Base-by-base conservation (phyloP, 1,140 invertebrate genomes). In the Apocrypta bakeri region DNA sequence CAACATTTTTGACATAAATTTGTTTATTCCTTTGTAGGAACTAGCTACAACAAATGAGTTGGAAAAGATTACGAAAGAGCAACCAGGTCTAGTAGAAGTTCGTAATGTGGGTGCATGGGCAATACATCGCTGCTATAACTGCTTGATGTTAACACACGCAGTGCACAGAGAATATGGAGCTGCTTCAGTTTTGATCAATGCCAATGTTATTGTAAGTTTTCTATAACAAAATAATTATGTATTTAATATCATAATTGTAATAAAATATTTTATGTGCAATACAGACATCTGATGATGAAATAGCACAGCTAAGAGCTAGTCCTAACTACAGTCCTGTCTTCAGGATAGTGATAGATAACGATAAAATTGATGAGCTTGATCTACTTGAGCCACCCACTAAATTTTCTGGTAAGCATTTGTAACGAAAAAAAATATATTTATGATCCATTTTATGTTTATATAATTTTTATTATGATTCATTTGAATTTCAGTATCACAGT, bases 141-240 rank as follows among this genome's bases (percentile, higher is more conserved):
- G 92, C 87, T 85, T 82, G n/a, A 87, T 86, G 81, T 90, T 92
- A 82, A 93, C 93, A 21, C 92, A 93, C 88, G 93, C 93, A n/a
- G 86, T 93, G 9, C 92, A 93, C 61, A 89, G 88, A 83, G 90
- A 93, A 82, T 89, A 90, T 85, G 92, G 92, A 83, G 92, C 92
- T 69, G 89, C 90, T 79, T 88, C 88, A 85, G 91, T 93, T 74
- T 87, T 93, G 29, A 89, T 93, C 76, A 90, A 90, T 86, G 86
- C 87, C 40, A 88, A 91, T 84, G 87, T 93, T 80, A 81, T 93
- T 87, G 93, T 93, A 86, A 92, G 89, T 92, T 82, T 42, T 42
- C 56, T 6, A 29, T 25, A 56, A 27, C 24, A 72, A 8, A 21
- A 29, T 24, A 37, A 73, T 74, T 80, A 37, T 63, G 14, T 66